Conservation (phyloP, 2,113 vertebrate species). For the Perca fluviatilis region DNA sequence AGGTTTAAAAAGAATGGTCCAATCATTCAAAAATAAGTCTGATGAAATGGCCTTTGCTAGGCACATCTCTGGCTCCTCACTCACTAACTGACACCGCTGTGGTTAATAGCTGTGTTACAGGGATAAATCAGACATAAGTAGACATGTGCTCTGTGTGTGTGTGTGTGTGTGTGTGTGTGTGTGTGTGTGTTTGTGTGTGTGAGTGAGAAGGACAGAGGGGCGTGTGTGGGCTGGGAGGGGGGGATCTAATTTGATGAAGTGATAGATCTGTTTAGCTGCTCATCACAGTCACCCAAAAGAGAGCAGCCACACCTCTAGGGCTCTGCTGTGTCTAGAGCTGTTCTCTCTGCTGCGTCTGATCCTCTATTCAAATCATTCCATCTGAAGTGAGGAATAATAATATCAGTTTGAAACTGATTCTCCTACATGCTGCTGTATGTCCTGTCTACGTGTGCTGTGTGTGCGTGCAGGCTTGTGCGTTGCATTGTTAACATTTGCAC, state of each 20-base stretch:
- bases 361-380: conserved; percentile 22
- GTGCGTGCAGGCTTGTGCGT: conserved; percentile 41
- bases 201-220: background rate
- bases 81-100: conserved; percentile 62
- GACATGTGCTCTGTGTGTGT: conserved; percentile 32
- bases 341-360: conserved; percentile 41
- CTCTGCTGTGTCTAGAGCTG: conserved; percentile 40
- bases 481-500: conserved; percentile 79
- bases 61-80: conserved; percentile 49
- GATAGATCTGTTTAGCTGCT: conserved; percentile 69
- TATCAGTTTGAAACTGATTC: conserved; percentile 38
- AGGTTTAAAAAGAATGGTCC: conserved; percentile 46
- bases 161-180: conserved; percentile 34
- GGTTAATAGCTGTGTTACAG: conserved; percentile 63
- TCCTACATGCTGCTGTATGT: conserved; percentile 31
- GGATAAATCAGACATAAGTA: conserved; percentile 68
- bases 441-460: background rate
- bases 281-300: conserved; percentile 66
- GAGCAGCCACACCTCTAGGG: conserved; percentile 68
- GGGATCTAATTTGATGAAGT: conserved; percentile 72
- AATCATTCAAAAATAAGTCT: conserved; percentile 74
- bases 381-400: conserved; percentile 28
- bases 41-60: conserved; percentile 72
- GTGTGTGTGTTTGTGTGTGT: conserved; percentile 20
- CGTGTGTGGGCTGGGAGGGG: conserved; percentile 11